Evolutionary conservation across 2,888 invertebrate species (phyloP), one percentile per base, ranked within the genome.

Genomic region (Agrenia bidenticulata): DNA sequence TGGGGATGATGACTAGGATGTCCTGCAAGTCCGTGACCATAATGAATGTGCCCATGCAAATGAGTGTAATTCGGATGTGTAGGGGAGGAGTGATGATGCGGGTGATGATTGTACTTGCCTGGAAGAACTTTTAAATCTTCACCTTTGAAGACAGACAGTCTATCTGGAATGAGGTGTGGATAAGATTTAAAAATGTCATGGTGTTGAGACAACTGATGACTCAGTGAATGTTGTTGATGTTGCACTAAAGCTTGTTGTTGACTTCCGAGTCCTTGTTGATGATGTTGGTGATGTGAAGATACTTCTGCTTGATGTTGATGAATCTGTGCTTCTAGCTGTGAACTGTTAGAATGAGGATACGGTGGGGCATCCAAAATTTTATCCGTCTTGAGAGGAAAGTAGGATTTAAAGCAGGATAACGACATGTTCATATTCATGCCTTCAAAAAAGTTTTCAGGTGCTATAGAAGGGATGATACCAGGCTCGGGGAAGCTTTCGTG

Each of bases 101-200:
- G 59, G 32, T 7, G 66, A 55, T 55, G 63, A 27, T 19, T 39
- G 27, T 58, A 58, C n/a, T 58, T 58, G 15, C 57, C 41, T 9
- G 51, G 51, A 24, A 51, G 13, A 13, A 51, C 51, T n/a, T 55
- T 55, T 19, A 55, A 26, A 17, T 55, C 55, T 13, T 58, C 58
- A 26, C 49, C 27, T 26, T 58, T 58, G 42, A 58, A 58, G 19
- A 57, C 41, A 13, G 32, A 11, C 27, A 61, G 41, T 49, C 66
- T 24, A 13, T 66, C 68, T 2, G 65, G 63, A 11, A 66, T 59
- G 39, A 66, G 63, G 45, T 61, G 67, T 2, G 66, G 63, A 37
- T 66, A 67, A 1, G 67, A 61, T 45, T 67, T 67, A 39, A 70
- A 66, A 24, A 70, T 61, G 27, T 70, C 66, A 13, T 54, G 66